These are phyloP conservation scores for Drosophila lacertosa DNA, from an alignment of 1,140 invertebrate species.

Conservation along the genomic window DNA sequence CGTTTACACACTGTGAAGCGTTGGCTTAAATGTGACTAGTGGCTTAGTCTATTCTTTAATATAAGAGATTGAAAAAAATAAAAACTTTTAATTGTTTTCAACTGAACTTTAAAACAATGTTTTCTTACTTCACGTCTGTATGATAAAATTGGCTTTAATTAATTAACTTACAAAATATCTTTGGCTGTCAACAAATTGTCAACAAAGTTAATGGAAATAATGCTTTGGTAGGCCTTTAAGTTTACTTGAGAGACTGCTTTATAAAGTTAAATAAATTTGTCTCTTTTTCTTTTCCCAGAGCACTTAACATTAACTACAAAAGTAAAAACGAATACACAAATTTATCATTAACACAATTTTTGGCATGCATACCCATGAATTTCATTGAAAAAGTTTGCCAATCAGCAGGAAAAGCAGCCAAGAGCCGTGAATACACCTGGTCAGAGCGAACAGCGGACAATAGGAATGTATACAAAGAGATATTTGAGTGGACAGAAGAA, in stretches of 20 bases:
- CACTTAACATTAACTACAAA: not conserved
- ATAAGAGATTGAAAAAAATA: too few species aligned
- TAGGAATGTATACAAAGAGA: slow-evolving; percentile 11
- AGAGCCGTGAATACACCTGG: slow-evolving; percentile 16
- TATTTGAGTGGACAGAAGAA: not conserved
- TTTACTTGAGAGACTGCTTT: not conserved
- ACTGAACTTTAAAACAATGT: too few species aligned
- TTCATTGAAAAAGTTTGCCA: slow-evolving; percentile 58
- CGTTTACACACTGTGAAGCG: too few species aligned
- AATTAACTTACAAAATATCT: too few species aligned
- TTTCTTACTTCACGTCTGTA: too few species aligned
- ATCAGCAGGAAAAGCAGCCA: slow-evolving; percentile 32
- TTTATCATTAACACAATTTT: slow-evolving; percentile 26
- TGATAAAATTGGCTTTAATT: too few species aligned
- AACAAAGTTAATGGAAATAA: not conserved
- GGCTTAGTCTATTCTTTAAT: too few species aligned
- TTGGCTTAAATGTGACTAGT: not conserved
- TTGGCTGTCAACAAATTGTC: too few species aligned
- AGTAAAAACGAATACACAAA: slow-evolving; percentile 1
- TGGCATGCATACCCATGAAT: not conserved
- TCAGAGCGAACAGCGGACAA: slow-evolving; percentile 32
- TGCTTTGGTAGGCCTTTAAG: not conserved
- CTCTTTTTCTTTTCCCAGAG: not conserved
- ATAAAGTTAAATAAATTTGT: not conserved
- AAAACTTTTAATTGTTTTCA: too few species aligned